Conservation (phyloP, 2,888 invertebrate genomes). For the Aethes cnicana region DNA sequence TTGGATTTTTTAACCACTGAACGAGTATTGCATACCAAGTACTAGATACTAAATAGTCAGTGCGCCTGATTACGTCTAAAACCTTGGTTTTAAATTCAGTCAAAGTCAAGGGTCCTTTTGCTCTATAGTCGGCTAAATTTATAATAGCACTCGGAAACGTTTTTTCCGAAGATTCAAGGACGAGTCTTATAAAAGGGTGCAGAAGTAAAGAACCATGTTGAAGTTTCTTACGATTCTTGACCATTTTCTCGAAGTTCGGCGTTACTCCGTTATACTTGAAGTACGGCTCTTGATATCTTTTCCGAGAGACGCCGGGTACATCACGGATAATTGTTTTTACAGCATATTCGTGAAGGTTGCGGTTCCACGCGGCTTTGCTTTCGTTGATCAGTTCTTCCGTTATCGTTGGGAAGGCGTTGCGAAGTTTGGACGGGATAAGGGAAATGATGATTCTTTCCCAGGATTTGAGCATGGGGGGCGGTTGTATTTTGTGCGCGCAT, state of each 20-base stretch:
- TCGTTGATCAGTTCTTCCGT: constrained; percentile 80
- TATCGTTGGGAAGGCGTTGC: constrained; percentile 78
- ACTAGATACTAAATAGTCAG: constrained; percentile 70
- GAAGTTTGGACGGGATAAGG: constrained; percentile 80
- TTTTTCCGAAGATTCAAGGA: constrained; percentile 78
- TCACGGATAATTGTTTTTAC: constrained; percentile 85
- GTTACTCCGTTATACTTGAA: constrained; percentile 86
- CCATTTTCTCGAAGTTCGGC: constrained; percentile 80
- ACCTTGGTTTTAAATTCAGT: constrained; percentile 56
- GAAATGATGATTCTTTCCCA: constrained; percentile 84
- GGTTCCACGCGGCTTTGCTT: constrained; percentile 82
- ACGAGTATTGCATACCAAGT: constrained; percentile 71
- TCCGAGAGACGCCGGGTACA: constrained; percentile 77
- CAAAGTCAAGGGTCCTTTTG: constrained; percentile 63
- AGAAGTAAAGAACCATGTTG: constrained; percentile 82
- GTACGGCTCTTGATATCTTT: constrained; percentile 70
- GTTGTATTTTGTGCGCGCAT: constrained; percentile 81
- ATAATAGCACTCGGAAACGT: constrained; percentile 81
- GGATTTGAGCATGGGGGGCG: constrained; percentile 83
- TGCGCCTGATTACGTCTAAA: constrained; percentile 66
- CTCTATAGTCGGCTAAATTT: constrained; percentile 73
- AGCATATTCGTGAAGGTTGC: constrained; percentile 83
- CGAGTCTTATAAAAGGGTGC: constrained; percentile 84
- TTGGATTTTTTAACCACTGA: constrained; percentile 75
- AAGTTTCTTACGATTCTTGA: constrained; percentile 80